Percentiles rank a stretch among this genome's conserved stretches.
Conservation (phyloP, 2,888 invertebrate genomes). For the Cheilosia variabilis region DNA sequence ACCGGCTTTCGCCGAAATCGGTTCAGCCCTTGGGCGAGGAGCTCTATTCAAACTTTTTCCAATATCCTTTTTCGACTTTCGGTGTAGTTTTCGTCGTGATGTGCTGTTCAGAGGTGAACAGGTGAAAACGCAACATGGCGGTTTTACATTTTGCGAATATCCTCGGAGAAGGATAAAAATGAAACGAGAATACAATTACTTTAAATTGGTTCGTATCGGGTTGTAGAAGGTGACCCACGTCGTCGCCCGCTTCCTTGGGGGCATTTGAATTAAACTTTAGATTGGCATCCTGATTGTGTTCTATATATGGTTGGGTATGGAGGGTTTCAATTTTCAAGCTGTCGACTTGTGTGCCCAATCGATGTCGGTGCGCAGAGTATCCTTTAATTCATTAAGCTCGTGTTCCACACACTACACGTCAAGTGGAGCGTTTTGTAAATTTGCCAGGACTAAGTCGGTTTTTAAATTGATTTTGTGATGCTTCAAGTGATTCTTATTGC, state of each 20-base stretch:
- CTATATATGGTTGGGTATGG: neutral
- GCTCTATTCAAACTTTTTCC: conserved; percentile 70
- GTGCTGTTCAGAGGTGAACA: conserved; percentile 44
- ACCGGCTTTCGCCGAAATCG: conserved; percentile 25
- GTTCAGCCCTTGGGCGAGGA: conserved; percentile 34
- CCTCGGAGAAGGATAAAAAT: conserved; percentile 27
- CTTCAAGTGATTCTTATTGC: conserved; percentile 56
- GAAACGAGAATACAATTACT: conserved; percentile 63
- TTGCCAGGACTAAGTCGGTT: conserved; percentile 58
- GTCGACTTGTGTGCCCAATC: conserved; percentile 71
- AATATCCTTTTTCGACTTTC: conserved; percentile 60
- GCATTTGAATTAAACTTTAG: conserved; percentile 68
- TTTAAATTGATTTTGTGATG: conserved; percentile 58
- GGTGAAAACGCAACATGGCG: conserved; percentile 68
- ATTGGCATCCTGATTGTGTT: conserved; percentile 62
- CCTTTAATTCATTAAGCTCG: conserved; percentile 68
- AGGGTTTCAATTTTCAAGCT: conserved; percentile 57
- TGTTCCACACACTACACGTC: conserved; percentile 51
- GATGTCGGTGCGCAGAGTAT: conserved; percentile 49
- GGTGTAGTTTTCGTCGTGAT: conserved; percentile 44
- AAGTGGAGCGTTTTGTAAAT: conserved; percentile 53
- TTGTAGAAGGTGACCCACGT: conserved; percentile 43
- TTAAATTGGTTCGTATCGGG: conserved; percentile 55
- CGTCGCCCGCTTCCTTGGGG: conserved; percentile 42
- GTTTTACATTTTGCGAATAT: conserved; percentile 55